Conservation (phyloP, 2,888 invertebrate genomes). For the Cephus spinipes region DNA sequence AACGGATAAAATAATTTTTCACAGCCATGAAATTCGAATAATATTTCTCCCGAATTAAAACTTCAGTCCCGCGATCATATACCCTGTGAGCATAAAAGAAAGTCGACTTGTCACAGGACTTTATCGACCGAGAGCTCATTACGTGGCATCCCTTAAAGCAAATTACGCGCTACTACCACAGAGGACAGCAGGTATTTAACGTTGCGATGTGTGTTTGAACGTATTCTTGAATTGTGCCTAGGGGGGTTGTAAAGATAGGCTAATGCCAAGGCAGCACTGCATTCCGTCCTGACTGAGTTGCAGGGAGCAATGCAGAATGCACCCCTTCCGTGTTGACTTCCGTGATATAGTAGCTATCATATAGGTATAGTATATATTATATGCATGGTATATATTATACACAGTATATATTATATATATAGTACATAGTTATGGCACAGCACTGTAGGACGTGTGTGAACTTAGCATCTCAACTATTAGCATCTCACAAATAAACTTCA, state of each 20-base stretch:
- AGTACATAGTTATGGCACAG: not conserved
- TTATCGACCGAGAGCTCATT: not conserved
- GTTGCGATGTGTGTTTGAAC: not conserved
- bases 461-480: no score
- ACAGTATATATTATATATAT: not conserved
- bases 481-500: no score
- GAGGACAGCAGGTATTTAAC: not conserved
- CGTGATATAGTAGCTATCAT: not conserved
- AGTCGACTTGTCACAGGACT: not conserved
- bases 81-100: no score
- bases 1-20: no score
- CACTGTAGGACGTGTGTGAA: no score
- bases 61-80: no score
- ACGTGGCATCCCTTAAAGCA: not conserved
- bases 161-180: not conserved
- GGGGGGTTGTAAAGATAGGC: slow-evolving; percentile 20
- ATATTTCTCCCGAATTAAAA: no score
- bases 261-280: slow-evolving; percentile 18
- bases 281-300: slow-evolving; percentile 20
- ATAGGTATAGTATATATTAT: not conserved
- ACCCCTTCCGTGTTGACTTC: slow-evolving; percentile 10
- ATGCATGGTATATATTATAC: not conserved
- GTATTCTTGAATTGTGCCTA: not conserved
- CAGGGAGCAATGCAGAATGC: slow-evolving; percentile 4
- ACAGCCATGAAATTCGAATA: no score